Evolutionary conservation across 2,113 vertebrate species (phyloP), one percentile per base, ranked within the genome.

Genomic region (Hydropotes inermis): DNA sequence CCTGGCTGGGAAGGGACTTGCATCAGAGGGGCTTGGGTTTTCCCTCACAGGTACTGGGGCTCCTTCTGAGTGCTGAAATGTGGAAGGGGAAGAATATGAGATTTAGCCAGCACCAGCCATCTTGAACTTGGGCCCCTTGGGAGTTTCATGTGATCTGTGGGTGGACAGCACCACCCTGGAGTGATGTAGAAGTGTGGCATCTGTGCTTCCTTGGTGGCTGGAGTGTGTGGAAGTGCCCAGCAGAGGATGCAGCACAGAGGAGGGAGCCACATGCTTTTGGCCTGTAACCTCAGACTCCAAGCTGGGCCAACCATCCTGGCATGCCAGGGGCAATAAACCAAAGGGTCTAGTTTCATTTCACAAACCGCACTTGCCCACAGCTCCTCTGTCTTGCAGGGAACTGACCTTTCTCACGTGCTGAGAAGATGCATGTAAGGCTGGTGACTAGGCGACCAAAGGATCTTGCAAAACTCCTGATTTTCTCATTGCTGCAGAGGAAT

Each of bases 391-490:
- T 52, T 47, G 36, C 50, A 74, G 87, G 93, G 97, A 97, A 96
- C 89, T 97, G 96, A 92, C 87, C 36, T 67, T 55, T 39, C 83
- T 97, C 88, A 90, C 16, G 23, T 87, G 96, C 92, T 47, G 60
- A 97, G 74, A 45, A 88, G 83, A 86, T 64, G 70, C 97, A 94
- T 36, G 82, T 95, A 97, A 97, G 45, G 70, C 78, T 96, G 94
- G 91, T 6, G 60, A 36, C 82, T 57, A 61, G 58, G 85, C 94
- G 60, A 39, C 86, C 67, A 39, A 78, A 39, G 74, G 79, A 81
- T 97, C 97, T 98, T 98, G 93, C 89, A 78, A 96, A 96, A 98
- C 13, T 6, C 64, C 17, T 13, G 36, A 87, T 85, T 60, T 67
- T 33, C 89, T 97, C 54, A 36, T 17, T 33, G 85, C 54, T 96